These are phyloP conservation scores for Drosophila parvula DNA, from an alignment of 1,140 invertebrate species.

Conservation along the genomic window DNA sequence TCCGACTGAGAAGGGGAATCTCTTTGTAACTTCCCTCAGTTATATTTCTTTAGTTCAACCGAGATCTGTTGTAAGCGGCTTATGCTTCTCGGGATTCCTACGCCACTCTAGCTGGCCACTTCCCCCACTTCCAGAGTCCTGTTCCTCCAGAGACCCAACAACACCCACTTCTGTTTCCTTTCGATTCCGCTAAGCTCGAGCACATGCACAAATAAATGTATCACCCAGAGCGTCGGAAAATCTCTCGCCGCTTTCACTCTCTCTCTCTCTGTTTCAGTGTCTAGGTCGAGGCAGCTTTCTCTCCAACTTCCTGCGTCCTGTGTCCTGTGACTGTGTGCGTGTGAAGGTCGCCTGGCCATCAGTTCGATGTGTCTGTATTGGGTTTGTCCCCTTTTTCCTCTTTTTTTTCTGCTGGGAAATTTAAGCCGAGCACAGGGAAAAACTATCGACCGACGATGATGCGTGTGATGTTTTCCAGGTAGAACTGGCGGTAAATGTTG, in stretches of 20 bases:
- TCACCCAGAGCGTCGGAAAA: slow-evolving; percentile 2
- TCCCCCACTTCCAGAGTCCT: background rate
- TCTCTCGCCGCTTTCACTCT: slow-evolving; percentile 22
- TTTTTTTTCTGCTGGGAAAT: background rate
- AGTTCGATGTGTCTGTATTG: slow-evolving; percentile 37
- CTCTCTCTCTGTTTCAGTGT: slow-evolving; percentile 58
- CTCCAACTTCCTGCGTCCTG: slow-evolving; percentile 13
- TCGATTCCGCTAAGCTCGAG: slow-evolving; percentile 48
- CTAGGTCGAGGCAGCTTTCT: slow-evolving; percentile 76
- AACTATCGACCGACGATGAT: slow-evolving; percentile 25
- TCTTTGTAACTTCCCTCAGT: slow-evolving; percentile 10
- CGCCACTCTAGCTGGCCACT: background rate
- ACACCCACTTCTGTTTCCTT: slow-evolving; percentile 36
- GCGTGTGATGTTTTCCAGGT: slow-evolving; percentile 11
- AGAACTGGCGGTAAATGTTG: background rate
- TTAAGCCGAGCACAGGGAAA: background rate
- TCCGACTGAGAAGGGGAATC: background rate
- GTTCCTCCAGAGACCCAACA: background rate
- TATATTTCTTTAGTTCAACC: slow-evolving; percentile 10
- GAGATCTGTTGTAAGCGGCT: slow-evolving; percentile 38
- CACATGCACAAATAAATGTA: slow-evolving; percentile 49
- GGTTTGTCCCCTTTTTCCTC: slow-evolving; percentile 5
- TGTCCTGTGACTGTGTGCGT: slow-evolving; percentile 3
- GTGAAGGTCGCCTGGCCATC: slow-evolving; percentile 53
- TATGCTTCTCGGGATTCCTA: slow-evolving; percentile 23